Base-by-base conservation (phyloP, 2,797 vertebrate genomes). In the Poecilia picta region DNA sequence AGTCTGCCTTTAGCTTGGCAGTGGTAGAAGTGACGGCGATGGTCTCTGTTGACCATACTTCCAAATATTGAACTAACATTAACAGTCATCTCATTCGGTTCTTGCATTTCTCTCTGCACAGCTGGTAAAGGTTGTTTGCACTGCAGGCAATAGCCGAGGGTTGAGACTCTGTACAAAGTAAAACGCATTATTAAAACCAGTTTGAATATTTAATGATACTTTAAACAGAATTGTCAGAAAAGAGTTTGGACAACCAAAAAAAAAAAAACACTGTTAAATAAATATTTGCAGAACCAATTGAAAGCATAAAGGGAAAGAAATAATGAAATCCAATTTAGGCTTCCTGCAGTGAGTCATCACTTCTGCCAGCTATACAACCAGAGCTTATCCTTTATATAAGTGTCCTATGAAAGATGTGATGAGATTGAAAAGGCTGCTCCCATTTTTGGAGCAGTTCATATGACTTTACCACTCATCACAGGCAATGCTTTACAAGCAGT, bases 391-490 rank as follows among this genome's bases (percentile, higher is more conserved):
- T 45, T n/a, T 16, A 71, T 2, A 4, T n/a, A 31, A 28, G 13
- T 28, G 39, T 18, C 41, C 39, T 28, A 43, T n/a, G 66, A 12
- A 70, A 45, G 36, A 39, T n/a, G 2, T 25, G 46, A 70, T 36
- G n/a, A 72, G 75, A 59, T 15, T 76, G 64, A 83, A 80, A 83
- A 41, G 2, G 28, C 45, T 72, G 5, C 43, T 16, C 7, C 25
- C 43, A 71, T 46, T 46, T 28, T 72, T 45, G 68, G 43, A 25
- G 70, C 41, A 47, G 28, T 25, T 66, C 28, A 2, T 77, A 72
- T 46, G 71, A 12, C 57, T 59, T 12, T 15, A 10, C 36, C 18
- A 5, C 71, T 28, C 57, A 33, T 13, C 68, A 5, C 36, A 55
- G 13, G 20, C 43, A 62, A 74, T 45, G 2, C 31, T 18, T 79